phyloP scores from a whole-genome alignment of 1,140 invertebrate genomes.

The Myzus persicae region DNA sequence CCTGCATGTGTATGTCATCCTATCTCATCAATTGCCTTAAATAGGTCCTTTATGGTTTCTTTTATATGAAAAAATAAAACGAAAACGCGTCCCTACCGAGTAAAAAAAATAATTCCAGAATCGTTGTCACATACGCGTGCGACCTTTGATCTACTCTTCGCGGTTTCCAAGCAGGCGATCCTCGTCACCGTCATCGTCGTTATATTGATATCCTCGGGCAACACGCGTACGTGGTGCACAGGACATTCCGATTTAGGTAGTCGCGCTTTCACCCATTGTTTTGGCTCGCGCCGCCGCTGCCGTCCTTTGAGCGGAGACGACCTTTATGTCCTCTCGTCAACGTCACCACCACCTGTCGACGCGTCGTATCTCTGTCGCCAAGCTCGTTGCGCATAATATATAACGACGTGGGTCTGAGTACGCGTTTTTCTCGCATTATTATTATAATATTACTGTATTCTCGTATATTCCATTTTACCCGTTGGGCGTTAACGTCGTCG shows the following conservation, averaged over 20 bases:
- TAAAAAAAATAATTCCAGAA: neutral
- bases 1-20: neutral
- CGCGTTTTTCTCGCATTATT: neutral
- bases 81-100: neutral
- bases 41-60: neutral
- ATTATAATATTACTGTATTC: neutral
- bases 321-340: slow-evolving; percentile 38
- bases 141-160: neutral
- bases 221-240: neutral
- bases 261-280: slow-evolving; percentile 53
- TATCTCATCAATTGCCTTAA: neutral
- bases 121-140: neutral
- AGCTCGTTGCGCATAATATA: neutral
- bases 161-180: neutral
- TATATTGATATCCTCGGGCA: neutral
- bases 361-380: neutral
- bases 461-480: neutral
- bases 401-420: neutral
- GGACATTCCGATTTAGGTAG: slow-evolving; percentile 12
- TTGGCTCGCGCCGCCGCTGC: neutral
- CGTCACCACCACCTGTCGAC: neutral
- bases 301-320: slow-evolving; percentile 42
- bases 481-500: slow-evolving; percentile 25
- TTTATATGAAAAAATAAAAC: neutral
- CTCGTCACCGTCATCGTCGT: neutral